Base-by-base conservation (phyloP, 2,888 invertebrate species). In the Acrocyrtus sp. region DNA sequence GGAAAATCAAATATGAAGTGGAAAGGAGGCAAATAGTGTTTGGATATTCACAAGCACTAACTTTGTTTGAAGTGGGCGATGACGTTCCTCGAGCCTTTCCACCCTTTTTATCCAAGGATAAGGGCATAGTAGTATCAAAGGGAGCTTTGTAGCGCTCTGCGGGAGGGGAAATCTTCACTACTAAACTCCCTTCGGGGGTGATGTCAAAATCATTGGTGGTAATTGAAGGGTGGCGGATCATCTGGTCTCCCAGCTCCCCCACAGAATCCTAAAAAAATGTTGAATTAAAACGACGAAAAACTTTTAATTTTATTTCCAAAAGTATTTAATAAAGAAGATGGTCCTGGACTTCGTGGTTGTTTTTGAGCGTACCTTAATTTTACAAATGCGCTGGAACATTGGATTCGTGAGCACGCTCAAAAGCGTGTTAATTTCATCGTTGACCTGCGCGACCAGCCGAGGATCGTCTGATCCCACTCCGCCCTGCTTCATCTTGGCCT, bases 141-240 rank as follows among this genome's bases (percentile, higher is more conserved):
- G 75, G 29, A 22, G 77, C 77, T 26, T 78, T 78, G 58, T 78
- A 78, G n/a, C 76, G 72, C 54, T 76, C 76, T 24, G 60, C 74
- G 45, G 78, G 80, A 24, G 88, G 87, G 58, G 89, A 89, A 3
- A 90, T 87, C 83, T 88, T 90, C 26, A 91, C 84, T 41, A 91
- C 88, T 69, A 92, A 84, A 81, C 91, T 90, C 82, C 93, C 93
- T 79, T 92, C 90, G 51, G 92, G 89, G 81, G 91, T 92, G 66
- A 98, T 94, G 83, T 96, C 95, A 85, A 97, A 97, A 84, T 96
- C 96, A 58, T 92, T 92, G 48, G 96, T 95, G 76, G 96, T 86
- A 83, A 96, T 94, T 21, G 95, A 95, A 15, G 96, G 96, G 86
- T 96, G 96, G 82, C 94, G 93, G 45, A 90, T 90, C 66, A 95